Evolutionary conservation across 2,797 vertebrate genomes (phyloP), one percentile per base, ranked within the genome.

Genomic region (Oophaga sylvatica): DNA sequence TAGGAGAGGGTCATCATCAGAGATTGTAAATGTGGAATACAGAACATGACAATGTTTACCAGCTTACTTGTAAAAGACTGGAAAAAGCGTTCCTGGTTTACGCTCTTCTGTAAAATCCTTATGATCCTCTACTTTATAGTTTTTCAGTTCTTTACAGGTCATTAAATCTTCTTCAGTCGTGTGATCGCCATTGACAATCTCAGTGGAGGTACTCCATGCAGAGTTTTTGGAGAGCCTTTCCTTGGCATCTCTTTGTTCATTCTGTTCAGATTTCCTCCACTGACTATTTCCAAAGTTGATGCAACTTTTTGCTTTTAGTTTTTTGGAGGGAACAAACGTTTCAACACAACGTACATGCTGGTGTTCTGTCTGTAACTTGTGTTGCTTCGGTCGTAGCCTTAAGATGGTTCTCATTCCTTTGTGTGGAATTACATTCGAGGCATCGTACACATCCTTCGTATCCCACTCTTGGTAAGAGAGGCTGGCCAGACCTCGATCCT

Each of bases 21-120:
- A 41, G n/a, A 16, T 45, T 45, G 10, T 81, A 29, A 8, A 48
- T 48, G 19, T 76, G 41, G 45, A 76, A 10, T 13, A n/a, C 45
- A 68, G 7, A 56, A 12, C n/a, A 81, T 26, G 26, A 81, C 22
- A 6, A 15, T 8, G 41, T 70, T 20, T 48, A 71, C 45, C 22
- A n/a, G 48, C 79, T 88, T 92, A 93, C 95, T 94, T 93, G 57
- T 93, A 93, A 88, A 93, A 94, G 20, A 89, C 80, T 16, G 93
- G 91, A 87, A 95, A 92, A 31, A 89, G 82, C 16, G 91, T 90
- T 87, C 94, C 92, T 0, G 89, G 59, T 78, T 89, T 89, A 79
- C 85, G 90, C n/a, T 89, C 59, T 63, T 90, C 81, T 26, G 41
- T 45, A 29, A 75, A 9, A 15, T 19, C 9, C 9, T 57, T 79